phyloP scores from a whole-genome alignment of 2,113 vertebrate species.

The Urocitellus parryii region DNA sequence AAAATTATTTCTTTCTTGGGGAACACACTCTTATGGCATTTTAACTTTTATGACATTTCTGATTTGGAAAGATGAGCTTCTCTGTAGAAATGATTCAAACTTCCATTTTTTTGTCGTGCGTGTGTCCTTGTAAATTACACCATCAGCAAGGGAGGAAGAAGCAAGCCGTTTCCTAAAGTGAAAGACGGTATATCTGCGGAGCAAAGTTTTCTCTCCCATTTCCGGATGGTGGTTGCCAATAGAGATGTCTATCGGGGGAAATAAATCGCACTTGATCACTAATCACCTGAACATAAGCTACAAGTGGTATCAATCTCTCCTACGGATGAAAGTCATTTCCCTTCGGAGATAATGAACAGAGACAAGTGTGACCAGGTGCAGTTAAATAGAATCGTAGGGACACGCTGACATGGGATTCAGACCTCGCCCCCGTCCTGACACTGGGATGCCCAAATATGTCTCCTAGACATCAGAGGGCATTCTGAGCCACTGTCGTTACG shows the following conservation, averaged over 20 bases:
- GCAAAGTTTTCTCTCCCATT: slow-evolving; percentile 42
- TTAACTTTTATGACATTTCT: slow-evolving; percentile 82
- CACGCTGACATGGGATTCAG: slow-evolving; percentile 56
- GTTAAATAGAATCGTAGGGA: slow-evolving; percentile 74
- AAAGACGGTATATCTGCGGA: not conserved
- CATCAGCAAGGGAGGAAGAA: not conserved
- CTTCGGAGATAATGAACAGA: slow-evolving; percentile 80
- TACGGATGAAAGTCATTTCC: slow-evolving; percentile 53
- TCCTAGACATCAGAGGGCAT: slow-evolving; percentile 4
- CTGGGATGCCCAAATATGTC: slow-evolving; percentile 29
- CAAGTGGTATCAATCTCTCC: slow-evolving; percentile 65
- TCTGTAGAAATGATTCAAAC: slow-evolving; percentile 72
- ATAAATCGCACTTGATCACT: slow-evolving; percentile 53
- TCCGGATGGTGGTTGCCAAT: not conserved
- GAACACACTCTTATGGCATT: slow-evolving; percentile 76
- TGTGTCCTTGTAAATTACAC: slow-evolving; percentile 53
- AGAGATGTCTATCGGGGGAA: not conserved
- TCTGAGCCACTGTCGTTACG: slow-evolving; percentile 53
- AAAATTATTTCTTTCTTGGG: slow-evolving; percentile 82
- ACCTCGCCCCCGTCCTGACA: not conserved
- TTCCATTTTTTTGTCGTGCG: slow-evolving; percentile 30
- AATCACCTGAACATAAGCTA: slow-evolving; percentile 64
- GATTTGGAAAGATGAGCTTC: slow-evolving; percentile 79
- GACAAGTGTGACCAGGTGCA: slow-evolving; percentile 72
- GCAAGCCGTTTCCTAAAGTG: not conserved